phyloP scores from a whole-genome alignment of 2,113 vertebrate genomes.

The Calcarius ornatus region DNA sequence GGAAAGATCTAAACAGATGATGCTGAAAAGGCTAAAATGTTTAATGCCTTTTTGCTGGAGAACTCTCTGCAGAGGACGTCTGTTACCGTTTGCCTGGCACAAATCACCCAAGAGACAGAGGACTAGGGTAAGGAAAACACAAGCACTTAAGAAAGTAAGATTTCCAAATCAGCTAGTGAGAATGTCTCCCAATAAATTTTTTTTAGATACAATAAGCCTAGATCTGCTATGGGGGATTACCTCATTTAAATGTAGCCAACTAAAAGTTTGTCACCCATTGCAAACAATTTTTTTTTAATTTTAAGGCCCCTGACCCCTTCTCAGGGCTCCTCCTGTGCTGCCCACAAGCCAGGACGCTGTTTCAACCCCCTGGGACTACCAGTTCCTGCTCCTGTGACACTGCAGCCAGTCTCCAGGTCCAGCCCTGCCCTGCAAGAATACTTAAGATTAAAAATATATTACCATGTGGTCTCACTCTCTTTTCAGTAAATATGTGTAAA shows the following conservation, averaged over 20 bases:
- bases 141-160: not conserved
- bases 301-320: not conserved
- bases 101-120: not conserved
- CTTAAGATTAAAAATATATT: constrained; percentile 9
- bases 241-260: not conserved
- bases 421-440: not conserved
- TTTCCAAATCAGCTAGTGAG: not conserved
- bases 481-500: constrained; percentile 21
- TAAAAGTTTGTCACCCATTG: not conserved
- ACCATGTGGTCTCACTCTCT: not conserved
- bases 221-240: not conserved
- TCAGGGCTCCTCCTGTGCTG: not conserved
- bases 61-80: not conserved
- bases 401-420: not conserved
- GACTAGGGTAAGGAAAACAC: not conserved
- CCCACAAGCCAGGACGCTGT: not conserved
- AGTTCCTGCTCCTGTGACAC: not conserved
- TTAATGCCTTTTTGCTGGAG: not conserved
- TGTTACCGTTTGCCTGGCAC: not conserved
- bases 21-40: not conserved
- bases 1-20: not conserved
- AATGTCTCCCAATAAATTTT: not conserved
- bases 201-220: not conserved
- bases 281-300: not conserved
- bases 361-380: not conserved